phyloP scores from a whole-genome alignment of 2,797 vertebrate species.

The Sebastes iracundus region DNA sequence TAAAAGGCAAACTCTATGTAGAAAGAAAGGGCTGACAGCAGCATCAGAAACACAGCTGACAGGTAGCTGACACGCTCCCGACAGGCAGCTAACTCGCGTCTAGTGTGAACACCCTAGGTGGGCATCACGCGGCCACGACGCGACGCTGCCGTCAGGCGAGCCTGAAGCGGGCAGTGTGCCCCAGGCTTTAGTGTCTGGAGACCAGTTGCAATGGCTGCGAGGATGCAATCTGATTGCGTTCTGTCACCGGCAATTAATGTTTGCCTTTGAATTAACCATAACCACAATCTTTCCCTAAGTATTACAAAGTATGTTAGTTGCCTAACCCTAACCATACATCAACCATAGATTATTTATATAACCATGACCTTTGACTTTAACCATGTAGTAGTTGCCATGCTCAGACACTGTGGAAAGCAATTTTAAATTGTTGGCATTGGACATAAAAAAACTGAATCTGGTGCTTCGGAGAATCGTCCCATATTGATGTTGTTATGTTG shows the following conservation, averaged over 20 bases:
- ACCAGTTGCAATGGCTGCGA: too few relatives aligned
- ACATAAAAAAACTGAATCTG: neutral
- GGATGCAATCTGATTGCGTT: neutral
- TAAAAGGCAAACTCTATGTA: too few relatives aligned
- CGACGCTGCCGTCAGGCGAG: too few relatives aligned
- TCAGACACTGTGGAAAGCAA: neutral
- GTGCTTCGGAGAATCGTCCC: neutral
- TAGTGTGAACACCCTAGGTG: too few relatives aligned
- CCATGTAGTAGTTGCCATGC: neutral
- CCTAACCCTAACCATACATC: neutral
- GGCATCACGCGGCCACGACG: too few relatives aligned
- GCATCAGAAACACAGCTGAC: too few relatives aligned
- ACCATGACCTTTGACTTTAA: neutral
- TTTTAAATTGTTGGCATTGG: neutral
- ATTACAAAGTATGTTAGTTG: neutral
- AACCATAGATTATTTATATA: neutral
- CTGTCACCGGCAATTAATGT: neutral
- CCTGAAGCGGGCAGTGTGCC: too few relatives aligned
- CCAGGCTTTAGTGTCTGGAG: too few relatives aligned
- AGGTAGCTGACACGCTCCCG: too few relatives aligned
- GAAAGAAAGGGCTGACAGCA: too few relatives aligned
- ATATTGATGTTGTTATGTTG: neutral
- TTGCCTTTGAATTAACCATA: neutral
- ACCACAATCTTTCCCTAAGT: neutral
- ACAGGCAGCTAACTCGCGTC: too few relatives aligned